Evolutionary conservation across 2,113 vertebrate species (phyloP).

Genomic region (Cnemophilus loriae): DNA sequence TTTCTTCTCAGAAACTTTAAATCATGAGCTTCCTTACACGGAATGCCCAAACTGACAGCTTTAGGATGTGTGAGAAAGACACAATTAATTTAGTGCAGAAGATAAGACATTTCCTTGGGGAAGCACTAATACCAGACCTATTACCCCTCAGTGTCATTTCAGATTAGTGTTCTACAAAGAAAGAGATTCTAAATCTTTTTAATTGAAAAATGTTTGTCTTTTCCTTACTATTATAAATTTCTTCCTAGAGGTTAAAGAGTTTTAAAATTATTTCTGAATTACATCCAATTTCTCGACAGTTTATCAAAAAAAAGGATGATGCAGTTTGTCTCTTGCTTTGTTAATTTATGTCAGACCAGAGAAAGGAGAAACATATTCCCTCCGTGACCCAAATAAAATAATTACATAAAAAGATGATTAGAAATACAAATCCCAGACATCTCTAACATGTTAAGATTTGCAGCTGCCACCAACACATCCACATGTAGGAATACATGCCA

Average conservation of each 20-base stretch:
- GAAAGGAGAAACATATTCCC: neutral
- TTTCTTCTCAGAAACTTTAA: constrained; percentile 29
- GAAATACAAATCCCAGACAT: neutral
- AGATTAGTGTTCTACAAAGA: constrained; percentile 7
- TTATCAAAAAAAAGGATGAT: neutral
- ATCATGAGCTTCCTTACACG: neutral
- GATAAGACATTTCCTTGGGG: constrained; percentile 42
- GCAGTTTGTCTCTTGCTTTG: neutral
- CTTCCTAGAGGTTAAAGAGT: neutral
- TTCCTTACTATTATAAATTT: neutral
- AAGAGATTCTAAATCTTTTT: constrained; percentile 27
- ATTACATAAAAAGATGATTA: neutral
- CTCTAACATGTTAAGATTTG: neutral
- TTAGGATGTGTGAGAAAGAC: constrained; percentile 38
- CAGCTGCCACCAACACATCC: neutral
- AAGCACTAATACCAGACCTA: constrained; percentile 1
- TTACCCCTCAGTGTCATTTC: constrained; percentile 14
- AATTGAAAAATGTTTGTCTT: constrained; percentile 42
- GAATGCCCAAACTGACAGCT: neutral
- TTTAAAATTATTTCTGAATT: constrained; percentile 8
- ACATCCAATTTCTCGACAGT: neutral
- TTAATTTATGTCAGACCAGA: constrained; percentile 1
- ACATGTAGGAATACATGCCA: neutral
- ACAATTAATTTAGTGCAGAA: constrained; percentile 32
- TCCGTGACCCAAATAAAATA: neutral